These are phyloP conservation scores for Rachycentron canadum DNA, from an alignment of 2,797 vertebrate species.

Conservation along the genomic window DNA sequence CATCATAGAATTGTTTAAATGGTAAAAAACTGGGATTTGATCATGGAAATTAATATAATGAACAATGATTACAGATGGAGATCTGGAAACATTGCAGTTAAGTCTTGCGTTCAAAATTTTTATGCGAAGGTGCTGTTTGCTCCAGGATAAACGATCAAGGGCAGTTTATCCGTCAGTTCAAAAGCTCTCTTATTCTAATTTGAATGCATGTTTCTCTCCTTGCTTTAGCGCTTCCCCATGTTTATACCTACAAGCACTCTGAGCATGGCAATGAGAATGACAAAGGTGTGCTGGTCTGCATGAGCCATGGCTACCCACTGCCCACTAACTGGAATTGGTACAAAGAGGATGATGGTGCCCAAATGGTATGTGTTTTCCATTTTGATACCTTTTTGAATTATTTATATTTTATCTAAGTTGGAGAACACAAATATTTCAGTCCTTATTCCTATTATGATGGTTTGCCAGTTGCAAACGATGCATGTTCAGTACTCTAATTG, in stretches of 20 bases:
- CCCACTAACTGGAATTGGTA: slow-evolving; percentile 81
- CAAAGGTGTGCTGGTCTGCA: slow-evolving; percentile 85
- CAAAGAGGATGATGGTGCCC: slow-evolving; percentile 15
- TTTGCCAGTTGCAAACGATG: not conserved
- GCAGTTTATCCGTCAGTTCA: too few species aligned
- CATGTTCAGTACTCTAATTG: not conserved
- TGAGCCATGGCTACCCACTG: slow-evolving; percentile 84
- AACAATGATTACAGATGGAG: not conserved
- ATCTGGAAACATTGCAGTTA: not conserved
- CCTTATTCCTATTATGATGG: not conserved
- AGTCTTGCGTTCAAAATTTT: not conserved
- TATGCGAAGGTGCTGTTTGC: not conserved
- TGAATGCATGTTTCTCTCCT: not conserved
- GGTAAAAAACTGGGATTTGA: not conserved
- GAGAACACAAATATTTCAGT: not conserved
- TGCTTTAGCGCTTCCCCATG: slow-evolving; percentile 83
- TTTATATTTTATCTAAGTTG: not conserved
- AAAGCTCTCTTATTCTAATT: not conserved
- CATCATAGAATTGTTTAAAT: not conserved
- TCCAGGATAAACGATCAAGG: not conserved
- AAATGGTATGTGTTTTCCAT: slow-evolving; percentile 49
- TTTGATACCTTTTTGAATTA: not conserved
- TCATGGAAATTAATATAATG: not conserved
- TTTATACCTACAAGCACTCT: slow-evolving; percentile 87
- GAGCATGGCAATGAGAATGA: slow-evolving; percentile 93